Evolutionary conservation across 2,797 vertebrate species (phyloP).

Genomic region (Pseudotriccus pelzelni): DNA sequence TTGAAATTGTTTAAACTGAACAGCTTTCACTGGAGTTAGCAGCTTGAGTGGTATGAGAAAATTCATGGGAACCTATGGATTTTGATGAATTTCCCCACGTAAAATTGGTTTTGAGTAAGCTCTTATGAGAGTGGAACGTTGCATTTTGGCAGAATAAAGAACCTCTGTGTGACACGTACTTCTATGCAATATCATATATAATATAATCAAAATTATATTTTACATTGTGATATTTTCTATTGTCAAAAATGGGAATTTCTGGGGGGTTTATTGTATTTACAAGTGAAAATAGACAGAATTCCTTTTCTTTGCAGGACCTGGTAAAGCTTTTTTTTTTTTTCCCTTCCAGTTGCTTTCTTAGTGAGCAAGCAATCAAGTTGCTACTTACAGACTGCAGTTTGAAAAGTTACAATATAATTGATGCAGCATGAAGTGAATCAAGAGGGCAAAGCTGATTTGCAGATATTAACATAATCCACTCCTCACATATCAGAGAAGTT

Average conservation of each 20-base stretch:
- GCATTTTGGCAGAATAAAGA: not conserved
- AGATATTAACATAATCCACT: not conserved
- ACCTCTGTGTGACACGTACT: not conserved
- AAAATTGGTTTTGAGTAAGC: not conserved
- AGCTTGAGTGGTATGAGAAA: not conserved
- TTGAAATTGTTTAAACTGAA: not conserved
- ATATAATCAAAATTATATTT: not conserved
- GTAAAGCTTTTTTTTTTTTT: fast-evolving
- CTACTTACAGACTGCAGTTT: not conserved
- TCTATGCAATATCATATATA: not conserved
- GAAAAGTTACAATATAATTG: conserved; percentile 6
- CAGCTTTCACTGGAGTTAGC: not conserved
- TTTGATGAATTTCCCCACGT: not conserved
- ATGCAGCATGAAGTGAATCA: not conserved
- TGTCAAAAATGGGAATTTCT: not conserved
- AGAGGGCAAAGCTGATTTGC: not conserved
- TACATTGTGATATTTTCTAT: not conserved
- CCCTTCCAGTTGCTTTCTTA: not conserved
- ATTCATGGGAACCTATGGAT: not conserved
- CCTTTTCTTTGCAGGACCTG: not conserved
- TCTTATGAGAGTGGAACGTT: not conserved
- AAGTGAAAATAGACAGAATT: not conserved
- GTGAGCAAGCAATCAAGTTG: not conserved
- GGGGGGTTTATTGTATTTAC: not conserved
- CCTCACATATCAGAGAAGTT: not conserved